A percentile compares a stretch with the other conserved stretches of the same genome.
These are phyloP conservation scores for Siniperca scherzeri DNA, from an alignment of 2,797 vertebrate species.

Conservation along the genomic window DNA sequence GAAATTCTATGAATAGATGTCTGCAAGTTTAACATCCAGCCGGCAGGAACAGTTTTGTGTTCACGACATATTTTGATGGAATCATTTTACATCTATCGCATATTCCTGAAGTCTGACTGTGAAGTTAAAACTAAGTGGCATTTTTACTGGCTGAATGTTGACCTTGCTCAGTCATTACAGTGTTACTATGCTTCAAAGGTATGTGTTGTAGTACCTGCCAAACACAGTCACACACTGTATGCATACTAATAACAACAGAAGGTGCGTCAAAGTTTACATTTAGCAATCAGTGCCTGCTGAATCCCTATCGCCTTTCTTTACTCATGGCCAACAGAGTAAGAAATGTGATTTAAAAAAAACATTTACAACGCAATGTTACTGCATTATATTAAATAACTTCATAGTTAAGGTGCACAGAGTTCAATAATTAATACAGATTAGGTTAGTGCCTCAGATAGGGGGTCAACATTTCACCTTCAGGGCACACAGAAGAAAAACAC, in stretches of 20 bases:
- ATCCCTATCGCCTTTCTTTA: slow-evolving; percentile 23
- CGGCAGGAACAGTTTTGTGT: background rate
- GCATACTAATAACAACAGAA: slow-evolving; percentile 2
- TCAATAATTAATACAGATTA: slow-evolving; percentile 5
- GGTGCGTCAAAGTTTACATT: slow-evolving; percentile 32
- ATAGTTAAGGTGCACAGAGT: background rate
- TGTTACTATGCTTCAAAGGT: background rate
- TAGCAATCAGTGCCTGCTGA: slow-evolving; percentile 10
- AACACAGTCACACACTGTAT: slow-evolving; percentile 19
- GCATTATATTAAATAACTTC: slow-evolving; percentile 14
- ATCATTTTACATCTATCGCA: background rate
- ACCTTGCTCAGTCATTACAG: background rate
- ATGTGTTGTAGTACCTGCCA: background rate
- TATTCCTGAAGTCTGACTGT: background rate
- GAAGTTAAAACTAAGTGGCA: slow-evolving; percentile 7
- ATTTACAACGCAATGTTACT: background rate
- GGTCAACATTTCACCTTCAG: slow-evolving; percentile 17
- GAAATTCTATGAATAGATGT: slow-evolving; percentile 22
- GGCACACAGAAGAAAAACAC: slow-evolving; percentile 13
- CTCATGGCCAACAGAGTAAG: background rate
- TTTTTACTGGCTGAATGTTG: background rate
- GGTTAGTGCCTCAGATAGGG: slow-evolving; percentile 3
- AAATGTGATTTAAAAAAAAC: background rate
- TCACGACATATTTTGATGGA: background rate
- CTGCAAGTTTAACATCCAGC: background rate